Conservation (phyloP, 53 echinoderm and acorn worm species). For the Paracentrotus lividus region DNA sequence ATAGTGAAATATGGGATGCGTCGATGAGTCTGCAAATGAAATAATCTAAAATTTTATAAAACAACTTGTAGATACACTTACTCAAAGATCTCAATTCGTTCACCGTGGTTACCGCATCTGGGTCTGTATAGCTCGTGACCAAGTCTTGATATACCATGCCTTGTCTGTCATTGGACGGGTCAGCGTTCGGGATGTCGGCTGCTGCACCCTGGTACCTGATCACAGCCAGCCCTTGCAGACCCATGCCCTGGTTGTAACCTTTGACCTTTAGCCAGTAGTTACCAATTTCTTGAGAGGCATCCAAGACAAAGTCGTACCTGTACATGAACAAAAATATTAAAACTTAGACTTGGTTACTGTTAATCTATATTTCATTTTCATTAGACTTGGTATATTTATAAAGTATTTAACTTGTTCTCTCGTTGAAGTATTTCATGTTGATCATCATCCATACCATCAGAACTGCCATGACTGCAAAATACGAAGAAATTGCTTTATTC, state of each 20-base stretch:
- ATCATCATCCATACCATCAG: no score
- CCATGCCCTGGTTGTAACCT: constrained; percentile 47
- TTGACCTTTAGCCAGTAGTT: constrained; percentile 75
- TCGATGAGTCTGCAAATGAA: no score
- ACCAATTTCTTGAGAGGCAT: constrained; percentile 66
- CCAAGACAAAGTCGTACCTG: constrained; percentile 75
- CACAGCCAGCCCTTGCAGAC: constrained; percentile 10
- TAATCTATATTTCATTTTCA: no score
- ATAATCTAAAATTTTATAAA: no score
- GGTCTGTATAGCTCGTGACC: not conserved
- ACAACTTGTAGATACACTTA: no score
- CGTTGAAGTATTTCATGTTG: no score
- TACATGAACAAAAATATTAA: not conserved
- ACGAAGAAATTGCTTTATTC: no score
- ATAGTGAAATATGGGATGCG: no score
- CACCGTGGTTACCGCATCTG: not conserved
- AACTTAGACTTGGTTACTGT: no score
- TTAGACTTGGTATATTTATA: no score
- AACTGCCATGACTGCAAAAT: no score
- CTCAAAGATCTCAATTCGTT: constrained; percentile 18
- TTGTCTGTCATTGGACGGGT: constrained; percentile 19
- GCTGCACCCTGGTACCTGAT: constrained; percentile 56
- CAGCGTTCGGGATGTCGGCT: not conserved
- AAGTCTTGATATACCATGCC: constrained; percentile 6
- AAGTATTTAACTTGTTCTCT: no score